Evolutionary conservation across 2,797 vertebrate species (phyloP), one percentile per base, ranked within the genome.

Genomic region (Tapirus indicus): DNA sequence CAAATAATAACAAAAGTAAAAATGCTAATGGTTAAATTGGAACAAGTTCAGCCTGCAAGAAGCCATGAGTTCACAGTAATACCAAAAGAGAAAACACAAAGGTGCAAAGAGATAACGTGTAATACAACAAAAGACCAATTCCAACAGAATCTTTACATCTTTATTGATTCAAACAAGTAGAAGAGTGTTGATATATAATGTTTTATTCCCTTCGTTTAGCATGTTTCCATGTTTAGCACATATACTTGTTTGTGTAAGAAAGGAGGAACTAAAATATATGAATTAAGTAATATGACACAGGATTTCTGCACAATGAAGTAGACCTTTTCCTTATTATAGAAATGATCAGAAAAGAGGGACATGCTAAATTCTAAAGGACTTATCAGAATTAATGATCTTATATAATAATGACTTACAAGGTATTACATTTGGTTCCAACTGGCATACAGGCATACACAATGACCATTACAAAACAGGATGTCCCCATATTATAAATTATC

Each of bases 41-140:
- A 91, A 49, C 41, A 85, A 35, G 25, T 10, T 78, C 94, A 78
- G 27, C 29, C n/a, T 95, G 23, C 58, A 85, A 44, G 68, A 60
- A 44, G 32, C 21, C 41, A 0, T 18, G 25, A 56, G 13, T 93
- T 96, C 44, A 64, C 14, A 92, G n/a, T 77, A 35, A 68, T 25
- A n/a, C 6, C 49, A 71, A 94, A 94, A 68, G n/a, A 90, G 52
- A 92, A 97, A 88, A 25, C 38, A 92, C 29, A 71, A 85, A 29
- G 9, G 8, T 72, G 8, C 32, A 32, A 90, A 84, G 38, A 77
- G 29, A 18, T 62, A 29, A 29, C 18, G n/a, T 92, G 7, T 29
- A 75, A 35, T 72, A 56, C 21, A 87, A 80, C 35, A 52, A 80
- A n/a, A 88, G 35, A 91, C 49, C 29, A 13, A 75, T 69, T 77